These are phyloP conservation scores for Crocidura indochinensis DNA, from an alignment of 2,797 vertebrate species.

Conservation along the genomic window DNA sequence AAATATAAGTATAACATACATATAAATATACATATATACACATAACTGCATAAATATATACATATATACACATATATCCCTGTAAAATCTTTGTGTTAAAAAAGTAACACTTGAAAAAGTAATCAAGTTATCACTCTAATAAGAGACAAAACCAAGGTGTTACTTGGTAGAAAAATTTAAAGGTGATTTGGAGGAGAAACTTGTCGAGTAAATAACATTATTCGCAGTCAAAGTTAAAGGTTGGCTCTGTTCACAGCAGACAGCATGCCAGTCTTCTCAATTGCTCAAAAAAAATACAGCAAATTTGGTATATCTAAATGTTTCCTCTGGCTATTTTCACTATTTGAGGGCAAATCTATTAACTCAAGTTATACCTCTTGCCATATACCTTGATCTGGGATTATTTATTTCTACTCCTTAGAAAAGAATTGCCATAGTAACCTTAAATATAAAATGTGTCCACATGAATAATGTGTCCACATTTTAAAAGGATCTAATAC, in stretches of 20 bases:
- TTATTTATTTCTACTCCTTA: conserved; percentile 35
- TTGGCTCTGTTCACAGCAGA: not conserved
- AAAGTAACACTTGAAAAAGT: not conserved
- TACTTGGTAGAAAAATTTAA: not conserved
- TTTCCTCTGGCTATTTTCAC: conserved; percentile 17
- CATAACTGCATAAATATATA: no score
- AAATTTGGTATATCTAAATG: not conserved
- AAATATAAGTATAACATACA: no score
- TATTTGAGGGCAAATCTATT: conserved; percentile 53
- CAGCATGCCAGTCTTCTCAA: not conserved
- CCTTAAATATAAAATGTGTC: conserved; percentile 12
- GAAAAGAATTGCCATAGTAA: conserved; percentile 42
- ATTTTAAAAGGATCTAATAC: conserved; percentile 13
- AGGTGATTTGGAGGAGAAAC: not conserved
- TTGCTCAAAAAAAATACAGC: conserved; percentile 8
- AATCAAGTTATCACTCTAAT: not conserved
- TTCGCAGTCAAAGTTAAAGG: not conserved
- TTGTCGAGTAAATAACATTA: not conserved
- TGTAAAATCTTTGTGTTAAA: not conserved
- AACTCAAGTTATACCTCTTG: not conserved
- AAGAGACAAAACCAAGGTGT: not conserved
- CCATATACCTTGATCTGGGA: conserved; percentile 34
- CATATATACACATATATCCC: not conserved
- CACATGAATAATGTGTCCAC: not conserved
- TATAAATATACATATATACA: no score